phyloP scores from a whole-genome alignment of 2,113 vertebrate genomes.

The Crypturellus undulatus region DNA sequence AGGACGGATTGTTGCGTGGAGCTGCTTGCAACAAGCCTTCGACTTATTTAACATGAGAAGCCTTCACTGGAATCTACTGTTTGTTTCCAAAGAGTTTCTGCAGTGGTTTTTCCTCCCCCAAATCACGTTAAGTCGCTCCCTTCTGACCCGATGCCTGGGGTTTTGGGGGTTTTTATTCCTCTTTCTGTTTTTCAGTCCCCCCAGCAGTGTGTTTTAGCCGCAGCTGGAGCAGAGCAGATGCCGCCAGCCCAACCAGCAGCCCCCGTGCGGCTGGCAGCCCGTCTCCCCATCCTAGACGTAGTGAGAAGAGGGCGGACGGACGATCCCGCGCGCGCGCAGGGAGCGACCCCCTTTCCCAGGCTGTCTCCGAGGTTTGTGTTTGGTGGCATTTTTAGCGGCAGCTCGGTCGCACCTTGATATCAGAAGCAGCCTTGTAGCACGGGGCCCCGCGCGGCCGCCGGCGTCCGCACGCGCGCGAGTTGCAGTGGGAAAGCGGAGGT shows the following conservation, averaged over 20 bases:
- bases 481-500: slow-evolving; percentile 81
- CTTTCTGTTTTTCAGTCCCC: background rate
- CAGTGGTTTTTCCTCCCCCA: slow-evolving; percentile 32
- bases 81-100: slow-evolving; percentile 57
- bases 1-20: slow-evolving; percentile 60
- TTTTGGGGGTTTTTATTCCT: background rate
- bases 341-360: slow-evolving; percentile 25
- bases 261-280: slow-evolving; percentile 54
- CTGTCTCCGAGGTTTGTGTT: slow-evolving; percentile 62
- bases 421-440: slow-evolving; percentile 80
- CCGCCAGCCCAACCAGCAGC: background rate
- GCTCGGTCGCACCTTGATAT: slow-evolving; percentile 68
- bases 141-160: slow-evolving; percentile 22
- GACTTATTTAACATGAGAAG: slow-evolving; percentile 69
- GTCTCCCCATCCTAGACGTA: slow-evolving; percentile 35
- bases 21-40: slow-evolving; percentile 63
- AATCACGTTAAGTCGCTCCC: background rate
- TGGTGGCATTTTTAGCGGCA: slow-evolving; percentile 65
- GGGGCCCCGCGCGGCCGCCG: slow-evolving; percentile 60
- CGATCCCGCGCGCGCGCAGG: slow-evolving; percentile 27
- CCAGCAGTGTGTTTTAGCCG: background rate
- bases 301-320: slow-evolving; percentile 23
- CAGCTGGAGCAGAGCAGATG: slow-evolving; percentile 12
- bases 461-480: slow-evolving; percentile 67
- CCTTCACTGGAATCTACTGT: slow-evolving; percentile 47